A percentile compares a stretch with the other conserved stretches of the same genome.
phyloP scores from a whole-genome alignment of 2,797 vertebrate genomes.

The Galago senegalensis region DNA sequence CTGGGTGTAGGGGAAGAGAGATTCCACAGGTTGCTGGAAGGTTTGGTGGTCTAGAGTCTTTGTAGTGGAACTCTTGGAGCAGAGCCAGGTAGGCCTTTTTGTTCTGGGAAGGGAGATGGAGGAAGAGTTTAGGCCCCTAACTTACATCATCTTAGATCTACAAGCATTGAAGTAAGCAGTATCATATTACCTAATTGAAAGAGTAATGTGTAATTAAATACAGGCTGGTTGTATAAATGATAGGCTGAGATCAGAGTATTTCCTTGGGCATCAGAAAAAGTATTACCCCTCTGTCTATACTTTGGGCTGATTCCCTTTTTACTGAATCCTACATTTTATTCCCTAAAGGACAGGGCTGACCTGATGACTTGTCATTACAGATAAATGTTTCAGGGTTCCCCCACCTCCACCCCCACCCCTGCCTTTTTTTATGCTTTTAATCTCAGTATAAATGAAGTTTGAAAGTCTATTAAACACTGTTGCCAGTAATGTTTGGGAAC shows the following conservation, averaged over 20 bases:
- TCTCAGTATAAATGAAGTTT: conserved; percentile 83
- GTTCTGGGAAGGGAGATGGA: no score
- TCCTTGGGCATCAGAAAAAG: conserved; percentile 76
- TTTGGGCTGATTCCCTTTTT: conserved; percentile 64
- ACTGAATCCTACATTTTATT: conserved; percentile 54
- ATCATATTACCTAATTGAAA: conserved; percentile 74
- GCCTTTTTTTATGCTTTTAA: conserved; percentile 75
- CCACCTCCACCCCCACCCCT: background rate
- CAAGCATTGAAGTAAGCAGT: conserved; percentile 74
- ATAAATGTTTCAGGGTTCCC: conserved; percentile 4
- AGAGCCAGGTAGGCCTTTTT: no score
- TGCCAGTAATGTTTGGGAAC: conserved; percentile 76
- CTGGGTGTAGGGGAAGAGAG: no score
- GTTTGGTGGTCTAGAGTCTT: no score
- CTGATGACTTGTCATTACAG: conserved; percentile 63
- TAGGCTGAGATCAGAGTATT: conserved; percentile 79
- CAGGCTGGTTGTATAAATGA: conserved; percentile 69
- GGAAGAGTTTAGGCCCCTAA: no score
- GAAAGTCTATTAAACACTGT: conserved; percentile 78
- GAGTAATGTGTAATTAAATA: conserved; percentile 81
- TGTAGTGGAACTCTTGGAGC: no score
- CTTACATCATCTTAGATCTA: conserved; percentile 46
- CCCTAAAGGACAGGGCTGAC: conserved; percentile 30
- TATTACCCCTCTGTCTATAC: conserved; percentile 65
- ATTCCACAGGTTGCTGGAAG: no score